phyloP scores from a whole-genome alignment of 2,797 vertebrate genomes.

The Gobio occitaniae region DNA sequence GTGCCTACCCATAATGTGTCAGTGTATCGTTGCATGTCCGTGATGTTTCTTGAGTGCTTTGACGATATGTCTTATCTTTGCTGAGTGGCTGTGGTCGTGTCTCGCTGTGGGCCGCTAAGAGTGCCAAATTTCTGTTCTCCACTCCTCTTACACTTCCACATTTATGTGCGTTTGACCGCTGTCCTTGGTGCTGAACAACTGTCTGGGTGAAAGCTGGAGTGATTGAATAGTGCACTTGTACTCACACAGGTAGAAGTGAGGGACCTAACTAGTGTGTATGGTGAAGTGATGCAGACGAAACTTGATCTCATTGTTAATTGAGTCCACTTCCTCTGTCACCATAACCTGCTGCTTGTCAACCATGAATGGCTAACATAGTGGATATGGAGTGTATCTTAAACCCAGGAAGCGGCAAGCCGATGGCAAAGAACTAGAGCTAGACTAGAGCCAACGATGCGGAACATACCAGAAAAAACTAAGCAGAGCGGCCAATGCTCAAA shows the following conservation, averaged over 20 bases:
- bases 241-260: constrained; percentile 22
- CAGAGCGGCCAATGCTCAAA: too few species aligned
- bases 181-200: constrained; percentile 42
- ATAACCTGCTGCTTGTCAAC: not conserved
- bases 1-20: not conserved
- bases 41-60: constrained; percentile 10
- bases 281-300: not conserved
- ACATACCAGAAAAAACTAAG: too few species aligned
- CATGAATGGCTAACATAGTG: not conserved
- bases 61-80: constrained; percentile 24
- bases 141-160: not conserved
- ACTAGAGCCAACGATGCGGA: too few species aligned
- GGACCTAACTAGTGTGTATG: not conserved
- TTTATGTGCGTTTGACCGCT: not conserved
- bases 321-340: not conserved
- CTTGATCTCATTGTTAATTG: not conserved
- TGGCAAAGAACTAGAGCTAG: too few species aligned
- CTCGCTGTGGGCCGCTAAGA: too few species aligned
- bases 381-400: not conserved
- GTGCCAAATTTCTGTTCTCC: not conserved
- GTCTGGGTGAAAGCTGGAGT: not conserved
- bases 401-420: too few species aligned
- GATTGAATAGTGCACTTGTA: not conserved
- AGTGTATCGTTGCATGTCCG: constrained; percentile 30
- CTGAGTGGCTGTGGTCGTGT: not conserved